Evolutionary conservation across 2,797 vertebrate species (phyloP), one percentile per base, ranked within the genome.

Genomic region (Chromobotia macracanthus): DNA sequence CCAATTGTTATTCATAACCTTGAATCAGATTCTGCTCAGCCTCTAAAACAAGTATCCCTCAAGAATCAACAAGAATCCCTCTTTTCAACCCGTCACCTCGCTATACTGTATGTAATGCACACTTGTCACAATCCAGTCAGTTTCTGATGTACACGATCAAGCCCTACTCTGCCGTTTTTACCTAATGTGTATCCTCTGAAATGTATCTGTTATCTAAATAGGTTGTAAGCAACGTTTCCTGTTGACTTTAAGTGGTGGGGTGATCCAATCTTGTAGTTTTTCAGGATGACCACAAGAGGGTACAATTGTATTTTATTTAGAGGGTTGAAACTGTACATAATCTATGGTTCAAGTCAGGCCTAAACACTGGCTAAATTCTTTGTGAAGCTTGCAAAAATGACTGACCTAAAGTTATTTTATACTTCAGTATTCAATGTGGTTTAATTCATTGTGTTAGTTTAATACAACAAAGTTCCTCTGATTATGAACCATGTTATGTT

Each of bases 231-330:
- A 48, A 12, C 31, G 41, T 35, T 77, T 68, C 41, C 50, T 50
- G 75, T 77, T 69, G 66, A 78, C 56, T 78, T 78, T 70, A 70
- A 70, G 38, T 38, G 44, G 35, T 60, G 61, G 9, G 18, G 41
- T 9, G 56, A 19, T 28, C 1, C 4, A 38, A n/a, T 21, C 13
- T 44, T 79, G 72, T 51, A 81, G 35, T 75, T 60, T 41, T 64
- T 53, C 12, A 60, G 1, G 12, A 63, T 11, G 11, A 41, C 67
- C 83, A 80, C 80, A 46, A 72, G 75, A 51, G 77, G 61, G 60
- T 50, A 11, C 55, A 38, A 58, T 75, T 76, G 53, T 35, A 19
- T 50, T 72, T n/a, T 53, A 60, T 44, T 60, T 70, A 15, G 3
- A 35, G 5, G 5, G 25, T 69, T 77, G 21, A 75, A 15, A 9